phyloP scores from a whole-genome alignment of 2,113 vertebrate genomes.

The Climacteris rufus region DNA sequence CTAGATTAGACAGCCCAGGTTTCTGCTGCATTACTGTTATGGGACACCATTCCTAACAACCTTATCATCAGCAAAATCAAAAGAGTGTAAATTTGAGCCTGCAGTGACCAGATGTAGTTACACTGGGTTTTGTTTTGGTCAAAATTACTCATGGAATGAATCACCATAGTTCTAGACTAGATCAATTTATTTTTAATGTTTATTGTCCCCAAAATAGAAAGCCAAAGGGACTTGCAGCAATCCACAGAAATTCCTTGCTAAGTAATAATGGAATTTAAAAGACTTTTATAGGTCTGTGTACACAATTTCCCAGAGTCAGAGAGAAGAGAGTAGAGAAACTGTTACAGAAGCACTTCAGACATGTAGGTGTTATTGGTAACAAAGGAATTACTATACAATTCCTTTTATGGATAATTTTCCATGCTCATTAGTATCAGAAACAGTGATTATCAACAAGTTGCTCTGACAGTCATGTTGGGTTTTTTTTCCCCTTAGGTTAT shows the following conservation, averaged over 20 bases:
- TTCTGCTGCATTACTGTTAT: background rate
- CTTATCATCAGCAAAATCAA: background rate
- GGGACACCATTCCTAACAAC: background rate
- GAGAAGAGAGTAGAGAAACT: background rate
- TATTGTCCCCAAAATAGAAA: background rate
- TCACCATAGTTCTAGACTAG: background rate
- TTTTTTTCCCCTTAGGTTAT: conserved; percentile 74
- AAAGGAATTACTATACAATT: background rate
- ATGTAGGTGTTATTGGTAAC: background rate
- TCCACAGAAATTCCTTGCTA: background rate
- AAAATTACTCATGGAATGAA: background rate
- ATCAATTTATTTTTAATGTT: background rate
- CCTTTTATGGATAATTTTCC: background rate
- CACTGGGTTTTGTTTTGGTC: background rate
- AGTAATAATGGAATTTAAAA: background rate
- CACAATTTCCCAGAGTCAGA: background rate
- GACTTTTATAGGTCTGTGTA: background rate
- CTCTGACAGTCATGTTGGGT: background rate
- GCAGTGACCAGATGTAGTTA: background rate
- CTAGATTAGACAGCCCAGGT: background rate
- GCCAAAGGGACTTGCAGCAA: background rate
- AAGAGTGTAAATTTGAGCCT: background rate
- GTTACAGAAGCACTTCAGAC: background rate
- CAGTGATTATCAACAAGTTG: background rate
- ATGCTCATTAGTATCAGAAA: background rate